Evolutionary conservation across 1,140 invertebrate species (phyloP).

Genomic region (Bombus confusus): DNA sequence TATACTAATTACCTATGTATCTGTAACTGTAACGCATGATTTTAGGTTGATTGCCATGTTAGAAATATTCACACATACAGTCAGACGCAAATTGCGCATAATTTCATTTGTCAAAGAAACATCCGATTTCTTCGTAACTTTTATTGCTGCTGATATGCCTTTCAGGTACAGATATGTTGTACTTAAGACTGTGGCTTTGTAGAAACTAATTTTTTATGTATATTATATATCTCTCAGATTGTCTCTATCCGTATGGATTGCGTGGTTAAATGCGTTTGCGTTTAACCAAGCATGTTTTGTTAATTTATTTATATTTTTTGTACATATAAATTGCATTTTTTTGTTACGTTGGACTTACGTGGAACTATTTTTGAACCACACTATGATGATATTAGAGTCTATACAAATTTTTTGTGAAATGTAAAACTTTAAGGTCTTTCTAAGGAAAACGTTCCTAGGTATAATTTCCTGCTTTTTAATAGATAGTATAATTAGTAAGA

Average conservation of each 20-base stretch:
- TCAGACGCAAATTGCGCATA: conserved; percentile 40
- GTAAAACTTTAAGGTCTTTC: conserved; percentile 63
- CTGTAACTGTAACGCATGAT: conserved; percentile 74
- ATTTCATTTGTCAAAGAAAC: conserved; percentile 30
- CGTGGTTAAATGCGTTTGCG: conserved; percentile 36
- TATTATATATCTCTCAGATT: conserved; percentile 67
- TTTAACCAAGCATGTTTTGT: conserved; percentile 65
- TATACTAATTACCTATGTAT: conserved; percentile 71
- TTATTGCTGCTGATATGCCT: conserved; percentile 66
- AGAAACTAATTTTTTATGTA: conserved; percentile 70
- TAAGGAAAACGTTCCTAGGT: conserved; percentile 70
- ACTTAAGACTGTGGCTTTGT: conserved; percentile 76
- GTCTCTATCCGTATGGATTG: conserved; percentile 62
- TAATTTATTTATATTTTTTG: conserved; percentile 75
- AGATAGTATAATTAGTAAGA: conserved; percentile 32
- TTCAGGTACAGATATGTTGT: conserved; percentile 75
- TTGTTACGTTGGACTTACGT: conserved; percentile 61
- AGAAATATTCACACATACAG: conserved; percentile 38
- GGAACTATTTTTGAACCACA: conserved; percentile 58
- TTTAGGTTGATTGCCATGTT: conserved; percentile 54
- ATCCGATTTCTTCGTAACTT: conserved; percentile 37
- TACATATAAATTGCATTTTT: conserved; percentile 77
- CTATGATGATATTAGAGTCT: conserved; percentile 59
- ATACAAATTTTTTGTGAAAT: conserved; percentile 55
- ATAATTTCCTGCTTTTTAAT: conserved; percentile 60